phyloP scores from a whole-genome alignment of 2,113 vertebrate species.

The Oriolus oriolus region DNA sequence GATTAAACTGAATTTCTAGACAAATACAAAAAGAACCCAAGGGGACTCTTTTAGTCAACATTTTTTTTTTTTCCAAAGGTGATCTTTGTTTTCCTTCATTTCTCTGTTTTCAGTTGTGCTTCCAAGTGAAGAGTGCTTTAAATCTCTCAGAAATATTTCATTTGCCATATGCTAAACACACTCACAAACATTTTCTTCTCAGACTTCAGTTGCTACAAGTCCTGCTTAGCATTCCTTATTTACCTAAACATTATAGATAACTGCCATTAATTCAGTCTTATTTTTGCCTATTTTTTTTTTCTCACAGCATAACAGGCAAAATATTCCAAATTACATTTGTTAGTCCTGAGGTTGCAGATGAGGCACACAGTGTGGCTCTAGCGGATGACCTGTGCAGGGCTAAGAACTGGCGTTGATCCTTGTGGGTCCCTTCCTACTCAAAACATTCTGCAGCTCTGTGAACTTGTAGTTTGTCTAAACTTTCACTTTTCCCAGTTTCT shows the following conservation, averaged over 20 bases:
- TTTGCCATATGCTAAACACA: background rate
- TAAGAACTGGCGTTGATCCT: background rate
- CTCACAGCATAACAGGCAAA: background rate
- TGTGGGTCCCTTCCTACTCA: background rate
- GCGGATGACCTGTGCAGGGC: background rate
- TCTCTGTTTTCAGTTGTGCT: background rate
- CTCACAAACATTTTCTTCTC: background rate
- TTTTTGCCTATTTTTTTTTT: background rate
- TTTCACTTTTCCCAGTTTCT: background rate
- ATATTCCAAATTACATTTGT: background rate
- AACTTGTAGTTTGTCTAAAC: background rate
- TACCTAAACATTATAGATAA: background rate
- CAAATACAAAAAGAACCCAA: background rate
- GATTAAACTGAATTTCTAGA: background rate
- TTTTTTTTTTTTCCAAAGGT: background rate
- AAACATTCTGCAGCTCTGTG: background rate
- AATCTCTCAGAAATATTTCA: background rate
- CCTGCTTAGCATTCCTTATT: background rate
- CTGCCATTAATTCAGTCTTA: background rate
- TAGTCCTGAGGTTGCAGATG: background rate
- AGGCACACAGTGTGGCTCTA: too few species aligned
- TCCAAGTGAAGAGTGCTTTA: background rate
- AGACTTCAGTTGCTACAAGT: background rate
- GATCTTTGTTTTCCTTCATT: background rate
- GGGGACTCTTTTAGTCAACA: rapidly evolving